phyloP scores from a whole-genome alignment of 2,797 vertebrate genomes.

The Artibeus jamaicensis region DNA sequence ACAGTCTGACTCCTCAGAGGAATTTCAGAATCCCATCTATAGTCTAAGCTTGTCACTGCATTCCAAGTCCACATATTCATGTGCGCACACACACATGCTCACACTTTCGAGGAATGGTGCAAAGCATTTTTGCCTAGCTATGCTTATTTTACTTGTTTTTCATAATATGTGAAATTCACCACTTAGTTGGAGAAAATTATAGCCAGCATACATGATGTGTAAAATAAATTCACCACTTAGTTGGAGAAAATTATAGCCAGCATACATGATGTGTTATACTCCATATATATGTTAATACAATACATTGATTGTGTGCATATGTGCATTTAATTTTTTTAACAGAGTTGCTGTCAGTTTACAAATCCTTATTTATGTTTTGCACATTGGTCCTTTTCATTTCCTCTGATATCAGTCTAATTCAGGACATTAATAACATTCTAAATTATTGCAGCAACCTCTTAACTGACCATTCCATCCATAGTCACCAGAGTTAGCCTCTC shows the following conservation, averaged over 20 bases:
- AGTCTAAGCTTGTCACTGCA: neutral
- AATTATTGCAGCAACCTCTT: neutral
- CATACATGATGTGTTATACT: neutral
- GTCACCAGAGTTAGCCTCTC: neutral
- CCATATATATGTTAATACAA: neutral
- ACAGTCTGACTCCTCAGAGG: neutral
- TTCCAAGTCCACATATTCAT: neutral
- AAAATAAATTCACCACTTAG: neutral
- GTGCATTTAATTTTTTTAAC: neutral
- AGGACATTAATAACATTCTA: neutral
- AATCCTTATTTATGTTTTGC: neutral
- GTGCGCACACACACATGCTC: neutral
- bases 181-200: neutral
- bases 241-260: conserved; percentile 8
- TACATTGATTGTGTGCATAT: neutral
- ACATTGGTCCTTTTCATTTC: neutral
- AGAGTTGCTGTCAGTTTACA: neutral
- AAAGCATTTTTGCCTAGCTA: neutral
- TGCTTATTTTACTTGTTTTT: neutral
- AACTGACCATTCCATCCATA: neutral
- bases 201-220: neutral
- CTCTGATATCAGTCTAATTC: neutral
- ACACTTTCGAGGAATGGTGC: neutral
- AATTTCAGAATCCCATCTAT: neutral
- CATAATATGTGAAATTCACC: neutral